Conservation (phyloP, 2,888 invertebrate species). For the Helobdella robusta region DNA sequence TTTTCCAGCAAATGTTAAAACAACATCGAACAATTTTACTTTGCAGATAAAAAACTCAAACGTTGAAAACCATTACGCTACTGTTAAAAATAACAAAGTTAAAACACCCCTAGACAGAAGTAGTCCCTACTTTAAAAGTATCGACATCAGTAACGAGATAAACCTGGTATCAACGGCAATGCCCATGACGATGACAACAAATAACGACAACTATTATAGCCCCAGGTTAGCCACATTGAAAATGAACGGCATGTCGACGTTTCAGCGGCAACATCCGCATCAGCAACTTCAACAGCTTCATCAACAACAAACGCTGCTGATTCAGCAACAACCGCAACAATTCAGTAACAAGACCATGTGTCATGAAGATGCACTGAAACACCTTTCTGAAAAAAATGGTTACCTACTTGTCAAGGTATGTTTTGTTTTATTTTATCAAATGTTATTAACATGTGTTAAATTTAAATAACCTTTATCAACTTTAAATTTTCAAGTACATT, state of each 20-base stretch:
- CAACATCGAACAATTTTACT: background rate
- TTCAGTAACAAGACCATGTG: constrained; percentile 14
- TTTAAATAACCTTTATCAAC: too few species aligned
- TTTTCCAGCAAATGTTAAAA: background rate
- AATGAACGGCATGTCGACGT: constrained; percentile 18
- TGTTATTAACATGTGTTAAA: too few species aligned
- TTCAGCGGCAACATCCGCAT: constrained; percentile 8
- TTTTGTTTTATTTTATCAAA: too few species aligned
- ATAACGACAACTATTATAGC: constrained; percentile 11
- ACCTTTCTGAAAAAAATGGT: background rate
- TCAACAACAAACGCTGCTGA: background rate
- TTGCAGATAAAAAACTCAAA: constrained; percentile 5
- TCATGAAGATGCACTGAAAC: constrained; percentile 8
- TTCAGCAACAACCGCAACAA: constrained; percentile 8
- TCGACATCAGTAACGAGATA: constrained; percentile 23
- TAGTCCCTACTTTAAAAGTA: constrained; percentile 23
- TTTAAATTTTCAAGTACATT: too few species aligned
- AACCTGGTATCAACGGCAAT: background rate
- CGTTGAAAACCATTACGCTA: background rate
- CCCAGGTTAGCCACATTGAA: constrained; percentile 17
- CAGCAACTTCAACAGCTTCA: constrained; percentile 8
- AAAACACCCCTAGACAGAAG: constrained; percentile 9
- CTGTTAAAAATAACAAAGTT: background rate
- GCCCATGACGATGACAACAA: background rate
- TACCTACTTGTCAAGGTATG: constrained; percentile 1